Percentiles rank a stretch among this genome's conserved stretches.
Conservation (phyloP, 2,113 vertebrate species). For the Aspidoscelis tigris region DNA sequence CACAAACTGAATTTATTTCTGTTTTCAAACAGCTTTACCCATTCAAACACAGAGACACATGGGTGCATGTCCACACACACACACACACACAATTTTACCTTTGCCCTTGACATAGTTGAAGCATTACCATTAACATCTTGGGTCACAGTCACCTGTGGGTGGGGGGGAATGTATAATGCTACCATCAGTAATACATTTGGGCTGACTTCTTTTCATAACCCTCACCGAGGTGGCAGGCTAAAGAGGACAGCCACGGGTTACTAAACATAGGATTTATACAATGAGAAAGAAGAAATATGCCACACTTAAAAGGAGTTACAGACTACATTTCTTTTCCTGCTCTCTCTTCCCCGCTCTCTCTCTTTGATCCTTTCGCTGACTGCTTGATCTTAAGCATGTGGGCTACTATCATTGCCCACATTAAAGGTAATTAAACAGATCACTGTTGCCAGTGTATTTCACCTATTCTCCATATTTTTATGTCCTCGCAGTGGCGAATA, state of each 20-base stretch:
- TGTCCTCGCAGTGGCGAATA: conserved; percentile 71
- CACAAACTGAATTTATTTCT: conserved; percentile 63
- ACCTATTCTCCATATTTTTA: conserved; percentile 72
- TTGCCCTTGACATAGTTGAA: conserved; percentile 54
- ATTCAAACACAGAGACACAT: conserved; percentile 9
- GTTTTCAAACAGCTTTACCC: conserved; percentile 69
- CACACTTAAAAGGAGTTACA: conserved; percentile 64
- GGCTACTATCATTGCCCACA: conserved; percentile 58
- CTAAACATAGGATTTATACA: conserved; percentile 76
- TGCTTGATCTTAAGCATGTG: conserved; percentile 51
- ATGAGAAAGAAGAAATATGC: conserved; percentile 70
- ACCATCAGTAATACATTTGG: conserved; percentile 70
- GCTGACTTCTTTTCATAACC: conserved; percentile 73
- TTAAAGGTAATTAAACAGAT: conserved; percentile 75
- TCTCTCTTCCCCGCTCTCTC: neutral
- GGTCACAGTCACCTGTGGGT: conserved; percentile 57
- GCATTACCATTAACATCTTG: conserved; percentile 57
- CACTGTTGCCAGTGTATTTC: conserved; percentile 62
- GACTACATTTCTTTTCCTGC: neutral
- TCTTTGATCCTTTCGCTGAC: conserved; percentile 10
- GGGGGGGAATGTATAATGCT: conserved; percentile 50
- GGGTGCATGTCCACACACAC: too few species aligned
- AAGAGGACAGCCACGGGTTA: conserved; percentile 72
- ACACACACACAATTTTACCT: neutral
- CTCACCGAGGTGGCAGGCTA: conserved; percentile 56